Percentiles rank a stretch among this genome's conserved stretches.
phyloP scores from a whole-genome alignment of 2,888 invertebrate species.

The Allygus modestus region DNA sequence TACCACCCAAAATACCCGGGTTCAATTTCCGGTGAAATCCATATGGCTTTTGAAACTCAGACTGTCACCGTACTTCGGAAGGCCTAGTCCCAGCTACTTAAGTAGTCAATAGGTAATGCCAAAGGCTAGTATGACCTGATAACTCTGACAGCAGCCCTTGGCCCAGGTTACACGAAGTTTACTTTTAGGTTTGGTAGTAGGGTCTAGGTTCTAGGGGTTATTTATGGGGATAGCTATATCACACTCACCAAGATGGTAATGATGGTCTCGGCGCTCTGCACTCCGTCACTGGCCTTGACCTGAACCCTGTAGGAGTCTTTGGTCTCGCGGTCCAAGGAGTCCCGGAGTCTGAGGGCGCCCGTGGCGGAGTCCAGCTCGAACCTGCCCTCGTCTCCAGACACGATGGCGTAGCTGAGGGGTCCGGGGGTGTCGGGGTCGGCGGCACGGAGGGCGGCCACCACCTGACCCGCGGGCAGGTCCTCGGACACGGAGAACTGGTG shows the following conservation, averaged over 20 bases:
- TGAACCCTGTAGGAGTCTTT: slow-evolving; percentile 87
- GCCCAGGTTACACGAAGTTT: too few relatives aligned
- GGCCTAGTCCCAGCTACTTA: too few relatives aligned
- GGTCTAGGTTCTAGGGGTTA: too few relatives aligned
- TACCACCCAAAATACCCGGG: too few relatives aligned
- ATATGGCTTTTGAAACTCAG: too few relatives aligned
- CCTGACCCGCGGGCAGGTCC: slow-evolving; percentile 89
- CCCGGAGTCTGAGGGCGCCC: slow-evolving; percentile 86
- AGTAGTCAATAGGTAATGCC: too few relatives aligned
- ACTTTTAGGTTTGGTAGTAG: too few relatives aligned
- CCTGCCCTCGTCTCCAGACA: slow-evolving; percentile 81
- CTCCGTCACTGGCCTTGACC: slow-evolving; percentile 92
- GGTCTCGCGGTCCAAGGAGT: slow-evolving; percentile 90
- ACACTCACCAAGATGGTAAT: slow-evolving; percentile 87
- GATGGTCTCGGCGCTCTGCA: slow-evolving; percentile 89
- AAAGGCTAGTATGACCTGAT: too few relatives aligned
- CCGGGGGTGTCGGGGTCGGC: slow-evolving; percentile 93
- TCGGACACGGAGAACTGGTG: slow-evolving; percentile 88
- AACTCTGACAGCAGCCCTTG: too few relatives aligned
- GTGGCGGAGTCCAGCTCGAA: slow-evolving; percentile 85
- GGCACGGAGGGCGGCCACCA: slow-evolving; percentile 87
- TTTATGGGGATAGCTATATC: too few relatives aligned
- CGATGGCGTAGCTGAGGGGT: slow-evolving; percentile 84
- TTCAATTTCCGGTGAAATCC: too few relatives aligned
- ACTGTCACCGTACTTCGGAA: too few relatives aligned